These are phyloP conservation scores for Stomatorhinus walkeri DNA, from an alignment of 2,797 vertebrate genomes.

Conservation along the genomic window DNA sequence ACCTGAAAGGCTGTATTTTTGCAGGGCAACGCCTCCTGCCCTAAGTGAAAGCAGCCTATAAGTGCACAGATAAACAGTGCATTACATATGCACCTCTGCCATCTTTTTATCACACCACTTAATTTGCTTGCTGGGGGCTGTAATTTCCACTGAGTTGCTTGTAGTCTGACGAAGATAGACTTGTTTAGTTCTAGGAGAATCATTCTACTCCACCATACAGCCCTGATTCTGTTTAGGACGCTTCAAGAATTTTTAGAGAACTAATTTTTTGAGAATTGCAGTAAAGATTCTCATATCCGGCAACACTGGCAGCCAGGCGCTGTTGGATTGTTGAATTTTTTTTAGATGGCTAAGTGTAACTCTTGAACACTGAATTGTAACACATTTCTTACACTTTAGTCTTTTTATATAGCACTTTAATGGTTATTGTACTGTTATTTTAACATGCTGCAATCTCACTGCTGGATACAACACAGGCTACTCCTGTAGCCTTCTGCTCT, in stretches of 20 bases:
- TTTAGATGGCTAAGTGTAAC: neutral
- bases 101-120: neutral
- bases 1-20: neutral
- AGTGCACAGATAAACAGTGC: neutral
- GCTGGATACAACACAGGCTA: neutral
- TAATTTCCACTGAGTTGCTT: neutral
- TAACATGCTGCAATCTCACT: neutral
- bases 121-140: neutral
- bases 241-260: neutral
- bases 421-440: neutral
- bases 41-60: neutral
- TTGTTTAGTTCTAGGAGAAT: neutral
- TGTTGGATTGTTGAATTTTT: neutral
- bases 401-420: neutral
- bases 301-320: neutral
- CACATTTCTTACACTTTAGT: neutral
- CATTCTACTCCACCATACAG: neutral
- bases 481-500: neutral
- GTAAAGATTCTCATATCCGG: neutral
- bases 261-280: neutral
- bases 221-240: neutral
- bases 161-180: neutral
- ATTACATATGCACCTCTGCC: neutral
- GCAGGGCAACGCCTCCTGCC: neutral
- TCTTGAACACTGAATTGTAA: neutral